Conservation (phyloP, 1,140 invertebrate species). For the Condylostylus longicornis region DNA sequence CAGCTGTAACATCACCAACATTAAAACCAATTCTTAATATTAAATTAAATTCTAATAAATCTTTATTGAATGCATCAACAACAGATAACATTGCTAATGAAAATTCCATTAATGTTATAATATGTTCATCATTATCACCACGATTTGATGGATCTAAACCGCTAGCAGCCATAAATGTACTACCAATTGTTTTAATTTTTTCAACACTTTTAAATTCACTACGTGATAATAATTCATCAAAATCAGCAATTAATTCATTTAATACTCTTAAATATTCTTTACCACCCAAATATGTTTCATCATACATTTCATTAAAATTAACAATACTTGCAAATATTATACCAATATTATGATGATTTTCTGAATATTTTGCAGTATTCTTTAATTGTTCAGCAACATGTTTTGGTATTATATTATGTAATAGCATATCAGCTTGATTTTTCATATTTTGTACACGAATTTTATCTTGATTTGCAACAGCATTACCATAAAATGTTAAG, state of each 20-base stretch:
- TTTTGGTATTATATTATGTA: conserved; percentile 91
- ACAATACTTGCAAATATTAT: conserved; percentile 91
- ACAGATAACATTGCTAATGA: conserved; percentile 74
- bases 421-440: conserved; percentile 88
- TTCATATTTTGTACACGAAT: conserved; percentile 71
- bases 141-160: conserved; percentile 69
- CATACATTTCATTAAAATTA: conserved; percentile 92
- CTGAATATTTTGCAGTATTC: conserved; percentile 85
- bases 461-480: conserved; percentile 74
- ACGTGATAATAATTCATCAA: conserved; percentile 77
- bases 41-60: conserved; percentile 76
- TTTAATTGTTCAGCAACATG: conserved; percentile 88
- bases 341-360: conserved; percentile 83
- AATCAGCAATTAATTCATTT: conserved; percentile 89
- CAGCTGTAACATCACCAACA: conserved; percentile 82
- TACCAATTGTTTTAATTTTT: conserved; percentile 96
- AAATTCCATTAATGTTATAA: conserved; percentile 78
- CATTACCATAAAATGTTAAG: conserved; percentile 82
- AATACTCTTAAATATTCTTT: conserved; percentile 86
- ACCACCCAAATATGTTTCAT: conserved; percentile 84
- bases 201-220: conserved; percentile 77
- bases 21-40: conserved; percentile 75
- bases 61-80: conserved; percentile 74
- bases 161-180: conserved; percentile 94
- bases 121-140: conserved; percentile 54